These are phyloP conservation scores for Eleutherodactylus coqui DNA, from an alignment of 2,797 vertebrate genomes.

Conservation along the genomic window DNA sequence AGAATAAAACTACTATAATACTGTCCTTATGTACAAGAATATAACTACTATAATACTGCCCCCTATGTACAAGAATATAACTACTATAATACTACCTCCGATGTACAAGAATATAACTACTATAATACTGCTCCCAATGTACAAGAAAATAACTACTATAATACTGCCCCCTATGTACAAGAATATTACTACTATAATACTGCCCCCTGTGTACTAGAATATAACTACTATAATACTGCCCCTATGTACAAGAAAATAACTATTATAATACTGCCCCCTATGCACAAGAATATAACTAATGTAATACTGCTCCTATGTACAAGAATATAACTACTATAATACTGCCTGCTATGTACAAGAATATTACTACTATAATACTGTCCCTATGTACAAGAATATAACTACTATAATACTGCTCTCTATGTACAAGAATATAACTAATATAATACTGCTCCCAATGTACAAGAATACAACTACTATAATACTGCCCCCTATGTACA, in stretches of 20 bases:
- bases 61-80: background rate
- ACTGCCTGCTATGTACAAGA: background rate
- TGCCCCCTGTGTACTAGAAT: background rate
- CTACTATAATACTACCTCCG: background rate
- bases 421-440: background rate
- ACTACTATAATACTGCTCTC: background rate
- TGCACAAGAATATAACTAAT: background rate
- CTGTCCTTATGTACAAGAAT: background rate
- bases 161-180: background rate
- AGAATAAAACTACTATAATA: slow-evolving; percentile 1
- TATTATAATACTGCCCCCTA: background rate
- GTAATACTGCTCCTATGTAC: background rate
- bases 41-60: background rate
- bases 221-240: no score
- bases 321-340: slow-evolving; percentile 5
- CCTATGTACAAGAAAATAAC: no score
- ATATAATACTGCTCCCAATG: background rate
- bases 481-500: background rate
- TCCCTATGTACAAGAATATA: background rate
- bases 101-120: background rate
- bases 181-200: slow-evolving; percentile 1
- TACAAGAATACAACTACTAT: slow-evolving; percentile 11
- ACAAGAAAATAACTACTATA: background rate
- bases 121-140: background rate
- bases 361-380: slow-evolving; percentile 5